phyloP scores from a whole-genome alignment of 2,888 invertebrate species.

The Schizaphis graminum region DNA sequence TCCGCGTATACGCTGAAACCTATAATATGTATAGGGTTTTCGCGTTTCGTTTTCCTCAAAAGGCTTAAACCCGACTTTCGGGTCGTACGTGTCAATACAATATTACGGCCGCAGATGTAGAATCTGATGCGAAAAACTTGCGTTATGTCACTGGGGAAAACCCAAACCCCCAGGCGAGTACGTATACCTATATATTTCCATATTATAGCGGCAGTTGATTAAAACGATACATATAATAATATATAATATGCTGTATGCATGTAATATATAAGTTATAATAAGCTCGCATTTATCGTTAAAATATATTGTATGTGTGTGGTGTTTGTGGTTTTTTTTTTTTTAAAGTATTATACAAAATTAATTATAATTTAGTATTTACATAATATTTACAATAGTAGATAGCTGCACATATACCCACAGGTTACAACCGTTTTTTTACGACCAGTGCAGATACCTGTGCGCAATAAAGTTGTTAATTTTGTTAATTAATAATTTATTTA shows the following conservation, averaged over 20 bases:
- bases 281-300: conserved; percentile 10
- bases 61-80: neutral
- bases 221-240: neutral
- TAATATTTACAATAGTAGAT: conserved; percentile 32
- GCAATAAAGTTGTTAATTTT: conserved; percentile 39
- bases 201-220: neutral
- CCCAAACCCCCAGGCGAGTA: neutral
- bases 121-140: neutral
- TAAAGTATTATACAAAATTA: conserved; percentile 21
- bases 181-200: conserved; percentile 22
- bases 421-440: neutral
- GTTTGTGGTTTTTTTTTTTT: neutral
- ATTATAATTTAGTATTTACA: conserved; percentile 33
- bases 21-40: neutral
- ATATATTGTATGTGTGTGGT: neutral
- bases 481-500: conserved; percentile 45
- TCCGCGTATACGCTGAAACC: neutral
- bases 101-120: neutral
- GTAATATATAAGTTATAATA: neutral
- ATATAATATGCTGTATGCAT: neutral
- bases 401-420: neutral
- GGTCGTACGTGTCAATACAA: neutral
- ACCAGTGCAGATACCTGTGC: neutral
- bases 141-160: conserved; percentile 15
- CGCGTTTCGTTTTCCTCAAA: neutral